These are phyloP conservation scores for Danio choprae DNA, from an alignment of 2,797 vertebrate species.

Conservation along the genomic window DNA sequence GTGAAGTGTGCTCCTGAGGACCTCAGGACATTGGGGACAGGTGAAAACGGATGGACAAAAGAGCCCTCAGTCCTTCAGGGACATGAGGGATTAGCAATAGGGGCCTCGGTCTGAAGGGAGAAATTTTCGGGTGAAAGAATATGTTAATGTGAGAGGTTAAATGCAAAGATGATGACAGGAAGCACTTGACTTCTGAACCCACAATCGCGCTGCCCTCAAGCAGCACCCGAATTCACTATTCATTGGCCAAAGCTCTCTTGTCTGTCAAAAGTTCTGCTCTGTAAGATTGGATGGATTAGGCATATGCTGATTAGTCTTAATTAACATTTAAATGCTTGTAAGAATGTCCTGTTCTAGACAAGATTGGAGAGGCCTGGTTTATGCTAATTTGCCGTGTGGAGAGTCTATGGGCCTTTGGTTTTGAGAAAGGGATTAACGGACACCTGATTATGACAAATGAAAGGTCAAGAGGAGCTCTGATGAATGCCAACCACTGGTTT, in stretches of 20 bases:
- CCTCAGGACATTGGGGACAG: slow-evolving; percentile 38
- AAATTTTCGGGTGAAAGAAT: slow-evolving; percentile 50
- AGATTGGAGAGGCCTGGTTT: slow-evolving; percentile 42
- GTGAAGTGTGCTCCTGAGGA: slow-evolving; percentile 14
- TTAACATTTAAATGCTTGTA: slow-evolving; percentile 83
- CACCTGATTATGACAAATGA: slow-evolving; percentile 60
- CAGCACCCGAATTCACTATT: slow-evolving; percentile 71
- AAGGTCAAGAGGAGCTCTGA: slow-evolving; percentile 58
- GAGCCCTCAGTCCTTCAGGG: slow-evolving; percentile 24
- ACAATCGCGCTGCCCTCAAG: slow-evolving; percentile 67
- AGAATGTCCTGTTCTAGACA: slow-evolving; percentile 58
- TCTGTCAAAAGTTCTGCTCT: slow-evolving; percentile 66
- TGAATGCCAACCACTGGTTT: slow-evolving; percentile 37
- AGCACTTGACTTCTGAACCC: slow-evolving; percentile 82
- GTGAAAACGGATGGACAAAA: slow-evolving; percentile 43
- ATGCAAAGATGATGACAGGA: slow-evolving; percentile 80
- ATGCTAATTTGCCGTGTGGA: slow-evolving; percentile 50
- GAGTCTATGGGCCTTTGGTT: slow-evolving; percentile 43
- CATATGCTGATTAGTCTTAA: slow-evolving; percentile 70
- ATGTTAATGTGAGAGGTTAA: slow-evolving; percentile 68
- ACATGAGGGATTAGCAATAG: slow-evolving; percentile 48
- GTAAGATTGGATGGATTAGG: slow-evolving; percentile 65
- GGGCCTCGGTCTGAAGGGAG: slow-evolving; percentile 14
- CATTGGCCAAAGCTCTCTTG: slow-evolving; percentile 72
- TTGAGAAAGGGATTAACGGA: slow-evolving; percentile 49